Evolutionary conservation across 2,888 invertebrate species (phyloP), one percentile per base, ranked within the genome.

Genomic region (Scrobipalpa atriplicella): DNA sequence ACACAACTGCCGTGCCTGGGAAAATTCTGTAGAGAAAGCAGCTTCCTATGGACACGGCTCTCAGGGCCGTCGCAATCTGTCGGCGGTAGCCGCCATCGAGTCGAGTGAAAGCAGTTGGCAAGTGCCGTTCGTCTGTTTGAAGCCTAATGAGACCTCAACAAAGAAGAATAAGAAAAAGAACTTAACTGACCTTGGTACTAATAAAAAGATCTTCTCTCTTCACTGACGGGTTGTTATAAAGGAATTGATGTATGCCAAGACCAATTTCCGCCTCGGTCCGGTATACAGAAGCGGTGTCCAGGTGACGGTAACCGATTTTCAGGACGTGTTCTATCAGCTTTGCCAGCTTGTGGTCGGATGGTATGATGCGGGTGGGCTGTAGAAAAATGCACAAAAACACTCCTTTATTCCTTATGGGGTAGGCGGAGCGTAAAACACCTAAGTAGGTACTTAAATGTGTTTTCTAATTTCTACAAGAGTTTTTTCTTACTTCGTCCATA

Each of bases 201-300:
- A 98, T 93, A 82, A 96, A 98, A 0, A 98, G 84, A 58, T 97
- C 96, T 68, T 94, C 94, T 71, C 97, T 93, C 72, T 13, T 56
- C 21, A 93, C 94, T 2, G 94, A 78, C 79, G 93, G 94, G 69
- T 95, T 95, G 18, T 94, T 87, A 69, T 93, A 90, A 36, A 97
- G 75, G 94, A 95, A 96, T 74, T 94, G 92, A 69, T 94, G 94
- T 0, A 97, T 84, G 9, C 96, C 95, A 65, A 94, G 93, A 2
- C 97, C 97, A 73, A 97, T 95, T 64, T 94, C 94, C 66, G 93
- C 93, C 83, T 97, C 97, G 69, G 96, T 96, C 60, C 94, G 89
- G 80, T 97, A 97, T 64, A 95, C 94, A 13, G 95, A 85, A 0
- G 97, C 97, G 0, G 96, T 95, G 85, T 97, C 97, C 70, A 97